phyloP scores from a whole-genome alignment of 2,888 invertebrate species.

The Sipunculus nudus region DNA sequence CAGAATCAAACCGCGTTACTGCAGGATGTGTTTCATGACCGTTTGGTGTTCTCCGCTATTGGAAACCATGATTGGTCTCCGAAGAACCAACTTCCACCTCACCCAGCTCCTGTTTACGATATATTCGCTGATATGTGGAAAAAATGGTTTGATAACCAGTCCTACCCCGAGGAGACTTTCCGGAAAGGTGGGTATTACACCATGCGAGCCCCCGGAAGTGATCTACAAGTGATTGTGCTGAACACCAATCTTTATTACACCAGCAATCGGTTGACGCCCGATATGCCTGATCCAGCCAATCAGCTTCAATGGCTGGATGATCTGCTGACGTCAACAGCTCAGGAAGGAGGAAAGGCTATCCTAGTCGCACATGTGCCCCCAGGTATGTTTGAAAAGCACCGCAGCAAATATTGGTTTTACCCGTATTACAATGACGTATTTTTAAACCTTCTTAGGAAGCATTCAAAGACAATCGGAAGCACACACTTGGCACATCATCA shows the following conservation, averaged over 20 bases:
- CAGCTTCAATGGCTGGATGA: slow-evolving; percentile 88
- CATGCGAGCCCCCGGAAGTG: background rate
- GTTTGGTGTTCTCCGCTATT: slow-evolving; percentile 87
- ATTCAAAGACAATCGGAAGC: slow-evolving; percentile 60
- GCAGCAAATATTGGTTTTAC: slow-evolving; percentile 59
- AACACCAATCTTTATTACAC: slow-evolving; percentile 86
- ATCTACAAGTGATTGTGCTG: slow-evolving; percentile 74
- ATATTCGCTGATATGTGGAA: slow-evolving; percentile 74
- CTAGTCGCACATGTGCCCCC: slow-evolving; percentile 80
- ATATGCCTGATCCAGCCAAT: slow-evolving; percentile 73
- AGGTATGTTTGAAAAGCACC: slow-evolving; percentile 55
- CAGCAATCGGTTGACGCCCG: slow-evolving; percentile 63
- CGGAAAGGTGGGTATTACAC: slow-evolving; percentile 73
- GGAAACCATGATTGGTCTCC: slow-evolving; percentile 83
- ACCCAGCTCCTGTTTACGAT: slow-evolving; percentile 68
- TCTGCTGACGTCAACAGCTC: slow-evolving; percentile 77
- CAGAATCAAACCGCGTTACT: slow-evolving; percentile 79
- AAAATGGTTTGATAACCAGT: slow-evolving; percentile 76
- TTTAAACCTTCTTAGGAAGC: slow-evolving; percentile 53
- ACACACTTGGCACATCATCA: slow-evolving; percentile 61
- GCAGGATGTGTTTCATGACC: slow-evolving; percentile 71
- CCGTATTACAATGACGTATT: slow-evolving; percentile 58
- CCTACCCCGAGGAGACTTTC: slow-evolving; percentile 84
- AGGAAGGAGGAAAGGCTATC: slow-evolving; percentile 84
- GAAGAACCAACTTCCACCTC: slow-evolving; percentile 69